Conservation (phyloP, 2,113 vertebrate genomes). For the Plotosus lineatus region DNA sequence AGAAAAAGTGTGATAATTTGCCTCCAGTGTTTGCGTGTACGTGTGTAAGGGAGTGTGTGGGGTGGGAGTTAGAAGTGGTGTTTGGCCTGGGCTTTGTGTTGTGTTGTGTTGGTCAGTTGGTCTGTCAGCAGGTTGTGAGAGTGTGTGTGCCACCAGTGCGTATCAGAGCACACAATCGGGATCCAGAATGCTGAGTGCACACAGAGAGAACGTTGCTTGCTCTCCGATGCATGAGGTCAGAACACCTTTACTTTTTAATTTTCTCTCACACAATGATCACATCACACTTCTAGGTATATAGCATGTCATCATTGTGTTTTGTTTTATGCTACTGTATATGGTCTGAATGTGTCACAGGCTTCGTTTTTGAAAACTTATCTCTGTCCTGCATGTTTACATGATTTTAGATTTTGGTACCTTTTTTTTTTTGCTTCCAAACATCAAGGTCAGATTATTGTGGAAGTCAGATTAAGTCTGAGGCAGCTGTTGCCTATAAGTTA, state of each 20-base stretch:
- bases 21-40: neutral
- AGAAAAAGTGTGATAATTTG: neutral
- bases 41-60: neutral
- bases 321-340: neutral
- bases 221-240: slow-evolving; percentile 41
- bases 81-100: slow-evolving; percentile 11
- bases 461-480: too few relatives aligned
- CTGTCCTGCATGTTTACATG: neutral
- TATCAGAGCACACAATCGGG: slow-evolving; percentile 21
- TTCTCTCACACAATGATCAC: neutral
- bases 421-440: neutral
- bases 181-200: slow-evolving; percentile 46
- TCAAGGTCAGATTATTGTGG: neutral
- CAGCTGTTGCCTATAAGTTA: too few relatives aligned
- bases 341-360: neutral
- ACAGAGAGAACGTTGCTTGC: slow-evolving; percentile 28
- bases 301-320: neutral
- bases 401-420: neutral
- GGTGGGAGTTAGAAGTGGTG: too few relatives aligned
- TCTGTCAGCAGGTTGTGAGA: slow-evolving; percentile 38
- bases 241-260: slow-evolving; percentile 2
- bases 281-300: neutral
- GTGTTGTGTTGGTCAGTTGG: slow-evolving; percentile 39
- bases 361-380: neutral
- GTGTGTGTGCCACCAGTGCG: slow-evolving; percentile 20